These are phyloP conservation scores for Reticulitermes speratus DNA, from an alignment of 1,140 invertebrate species.

Conservation along the genomic window DNA sequence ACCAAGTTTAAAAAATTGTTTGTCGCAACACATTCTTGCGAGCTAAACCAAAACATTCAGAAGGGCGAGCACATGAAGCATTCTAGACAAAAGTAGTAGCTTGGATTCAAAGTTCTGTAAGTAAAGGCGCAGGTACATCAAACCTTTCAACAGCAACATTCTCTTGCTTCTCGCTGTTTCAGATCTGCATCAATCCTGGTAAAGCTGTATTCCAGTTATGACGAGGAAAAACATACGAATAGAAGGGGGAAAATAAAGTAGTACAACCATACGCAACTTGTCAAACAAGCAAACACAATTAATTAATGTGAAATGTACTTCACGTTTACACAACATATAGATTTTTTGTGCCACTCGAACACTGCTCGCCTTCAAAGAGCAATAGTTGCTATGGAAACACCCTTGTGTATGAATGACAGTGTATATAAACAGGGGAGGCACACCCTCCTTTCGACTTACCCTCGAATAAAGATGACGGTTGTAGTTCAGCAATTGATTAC, in stretches of 20 bases:
- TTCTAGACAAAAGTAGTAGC: too few relatives aligned
- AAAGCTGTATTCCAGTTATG: too few relatives aligned
- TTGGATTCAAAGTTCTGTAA: too few relatives aligned
- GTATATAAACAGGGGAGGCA: not conserved
- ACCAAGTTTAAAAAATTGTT: too few relatives aligned
- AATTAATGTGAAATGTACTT: not conserved
- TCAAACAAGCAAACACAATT: not conserved
- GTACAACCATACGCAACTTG: not conserved
- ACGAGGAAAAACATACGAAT: not conserved
- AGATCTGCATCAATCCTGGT: too few relatives aligned
- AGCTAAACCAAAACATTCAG: too few relatives aligned
- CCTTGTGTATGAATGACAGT: not conserved
- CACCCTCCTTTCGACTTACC: not conserved
- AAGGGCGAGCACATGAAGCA: too few relatives aligned
- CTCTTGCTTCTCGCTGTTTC: too few relatives aligned
- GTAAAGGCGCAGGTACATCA: too few relatives aligned
- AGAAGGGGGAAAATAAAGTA: not conserved
- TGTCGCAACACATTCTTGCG: too few relatives aligned
- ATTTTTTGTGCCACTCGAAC: not conserved
- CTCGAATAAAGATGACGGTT: not conserved
- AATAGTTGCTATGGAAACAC: not conserved
- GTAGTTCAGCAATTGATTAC: not conserved
- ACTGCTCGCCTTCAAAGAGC: not conserved
- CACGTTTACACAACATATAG: not conserved
- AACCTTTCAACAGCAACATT: too few relatives aligned